Conservation (phyloP, 2,113 vertebrate species). For the Aphyosemion australe region DNA sequence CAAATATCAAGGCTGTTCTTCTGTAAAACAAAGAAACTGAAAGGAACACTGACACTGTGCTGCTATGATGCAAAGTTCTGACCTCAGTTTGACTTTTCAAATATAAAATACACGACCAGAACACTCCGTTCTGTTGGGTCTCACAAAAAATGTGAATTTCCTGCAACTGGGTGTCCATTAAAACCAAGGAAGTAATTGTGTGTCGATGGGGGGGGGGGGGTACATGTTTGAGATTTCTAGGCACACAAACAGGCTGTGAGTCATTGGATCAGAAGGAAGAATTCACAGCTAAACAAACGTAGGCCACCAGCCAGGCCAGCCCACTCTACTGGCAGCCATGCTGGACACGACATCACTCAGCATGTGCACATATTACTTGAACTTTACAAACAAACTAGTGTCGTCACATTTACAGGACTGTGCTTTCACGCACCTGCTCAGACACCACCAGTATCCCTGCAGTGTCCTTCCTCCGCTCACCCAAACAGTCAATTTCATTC, state of each 20-base stretch:
- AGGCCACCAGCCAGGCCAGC: slow-evolving; percentile 62
- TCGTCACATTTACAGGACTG: not conserved
- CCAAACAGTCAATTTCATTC: slow-evolving; percentile 12
- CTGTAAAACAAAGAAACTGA: not conserved
- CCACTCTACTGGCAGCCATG: slow-evolving; percentile 58
- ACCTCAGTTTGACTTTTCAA: too few species aligned
- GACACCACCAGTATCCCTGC: slow-evolving; percentile 6
- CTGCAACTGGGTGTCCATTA: slow-evolving; percentile 1
- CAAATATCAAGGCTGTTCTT: not conserved
- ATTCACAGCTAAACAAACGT: slow-evolving; percentile 75
- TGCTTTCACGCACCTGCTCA: not conserved
- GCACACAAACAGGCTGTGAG: slow-evolving; percentile 63
- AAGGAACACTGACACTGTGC: too few species aligned
- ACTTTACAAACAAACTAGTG: slow-evolving; percentile 4
- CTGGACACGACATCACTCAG: slow-evolving; percentile 44
- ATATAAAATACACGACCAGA: too few species aligned
- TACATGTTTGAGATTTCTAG: slow-evolving; percentile 56
- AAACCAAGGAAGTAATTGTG: slow-evolving; percentile 13
- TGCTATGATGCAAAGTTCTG: too few species aligned
- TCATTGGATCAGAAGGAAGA: slow-evolving; percentile 70
- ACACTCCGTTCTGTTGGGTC: not conserved
- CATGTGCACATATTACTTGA: slow-evolving; percentile 3
- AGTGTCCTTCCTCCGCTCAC: not conserved
- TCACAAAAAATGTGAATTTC: not conserved
- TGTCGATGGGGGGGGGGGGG: slow-evolving; percentile 19